Conservation (phyloP, 2,797 vertebrate species). For the Tenualosa ilisha region DNA sequence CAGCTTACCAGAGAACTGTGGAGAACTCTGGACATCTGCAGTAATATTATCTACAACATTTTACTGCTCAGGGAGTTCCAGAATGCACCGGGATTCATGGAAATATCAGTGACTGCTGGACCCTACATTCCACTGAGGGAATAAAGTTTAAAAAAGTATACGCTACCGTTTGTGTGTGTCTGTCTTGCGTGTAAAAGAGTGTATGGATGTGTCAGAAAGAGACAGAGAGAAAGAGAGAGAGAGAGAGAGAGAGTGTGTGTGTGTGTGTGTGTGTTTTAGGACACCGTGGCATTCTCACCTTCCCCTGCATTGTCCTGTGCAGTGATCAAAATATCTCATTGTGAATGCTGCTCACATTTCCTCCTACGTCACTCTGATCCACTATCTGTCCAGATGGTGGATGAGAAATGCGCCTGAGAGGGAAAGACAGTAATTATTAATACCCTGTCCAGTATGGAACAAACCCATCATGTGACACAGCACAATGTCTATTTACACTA, state of each 20-base stretch:
- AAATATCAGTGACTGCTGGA: too few species aligned
- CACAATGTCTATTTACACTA: not conserved
- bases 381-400: slow-evolving; percentile 39
- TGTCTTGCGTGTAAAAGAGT: too few species aligned
- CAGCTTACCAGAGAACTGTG: not conserved
- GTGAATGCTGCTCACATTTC: not conserved
- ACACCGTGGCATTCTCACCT: not conserved
- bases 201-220: not conserved
- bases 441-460: slow-evolving; percentile 8
- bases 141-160: not conserved
- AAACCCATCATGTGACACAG: not conserved
- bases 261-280: slow-evolving; percentile 18
- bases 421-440: slow-evolving; percentile 33
- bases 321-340: not conserved
- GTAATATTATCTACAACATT: not conserved
- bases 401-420: not conserved
- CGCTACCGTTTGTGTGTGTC: not conserved
- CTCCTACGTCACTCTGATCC: slow-evolving; percentile 28
- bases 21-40: not conserved
- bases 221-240: too few species aligned
- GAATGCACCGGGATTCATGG: too few species aligned
- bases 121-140: not conserved
- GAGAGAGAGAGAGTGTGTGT: slow-evolving; percentile 6
- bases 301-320: not conserved
- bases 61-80: too few species aligned